Evolutionary conservation across 2,888 invertebrate species (phyloP).

Genomic region (Smittia sp.): DNA sequence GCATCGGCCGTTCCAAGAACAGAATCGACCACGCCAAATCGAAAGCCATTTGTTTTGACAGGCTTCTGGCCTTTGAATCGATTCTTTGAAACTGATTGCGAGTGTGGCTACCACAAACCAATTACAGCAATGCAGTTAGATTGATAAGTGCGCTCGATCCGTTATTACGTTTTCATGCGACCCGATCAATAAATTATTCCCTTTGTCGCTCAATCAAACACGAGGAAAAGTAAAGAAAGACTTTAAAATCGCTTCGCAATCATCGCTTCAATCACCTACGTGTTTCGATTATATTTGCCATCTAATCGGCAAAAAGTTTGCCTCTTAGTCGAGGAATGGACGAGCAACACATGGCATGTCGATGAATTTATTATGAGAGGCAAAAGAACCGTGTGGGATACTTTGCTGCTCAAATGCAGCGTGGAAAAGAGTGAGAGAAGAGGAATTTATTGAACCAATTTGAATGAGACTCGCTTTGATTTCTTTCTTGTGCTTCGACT

Average conservation of each 20-base stretch:
- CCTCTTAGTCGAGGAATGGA: neutral
- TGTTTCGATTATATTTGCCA: neutral
- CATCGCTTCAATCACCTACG: neutral
- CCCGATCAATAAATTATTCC: too few relatives aligned
- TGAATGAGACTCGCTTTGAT: conserved; percentile 15
- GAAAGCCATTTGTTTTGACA: too few relatives aligned
- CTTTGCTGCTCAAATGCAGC: neutral
- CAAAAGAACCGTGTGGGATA: conserved; percentile 6
- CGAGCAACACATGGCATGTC: conserved; percentile 5
- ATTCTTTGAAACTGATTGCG: too few relatives aligned
- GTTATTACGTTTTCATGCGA: too few relatives aligned
- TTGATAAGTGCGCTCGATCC: too few relatives aligned
- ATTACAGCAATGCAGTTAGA: too few relatives aligned
- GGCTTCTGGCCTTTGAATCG: too few relatives aligned
- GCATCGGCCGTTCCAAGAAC: too few relatives aligned
- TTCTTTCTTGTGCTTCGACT: conserved; percentile 22
- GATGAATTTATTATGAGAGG: conserved; percentile 20
- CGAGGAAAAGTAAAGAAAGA: neutral
- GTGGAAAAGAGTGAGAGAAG: conserved; percentile 10
- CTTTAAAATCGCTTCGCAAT: neutral
- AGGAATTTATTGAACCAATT: conserved; percentile 21
- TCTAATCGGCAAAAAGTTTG: neutral
- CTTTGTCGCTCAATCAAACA: neutral
- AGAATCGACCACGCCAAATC: too few relatives aligned
- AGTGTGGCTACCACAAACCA: too few relatives aligned